phyloP scores from a whole-genome alignment of 2,113 vertebrate species.

The Conger conger region DNA sequence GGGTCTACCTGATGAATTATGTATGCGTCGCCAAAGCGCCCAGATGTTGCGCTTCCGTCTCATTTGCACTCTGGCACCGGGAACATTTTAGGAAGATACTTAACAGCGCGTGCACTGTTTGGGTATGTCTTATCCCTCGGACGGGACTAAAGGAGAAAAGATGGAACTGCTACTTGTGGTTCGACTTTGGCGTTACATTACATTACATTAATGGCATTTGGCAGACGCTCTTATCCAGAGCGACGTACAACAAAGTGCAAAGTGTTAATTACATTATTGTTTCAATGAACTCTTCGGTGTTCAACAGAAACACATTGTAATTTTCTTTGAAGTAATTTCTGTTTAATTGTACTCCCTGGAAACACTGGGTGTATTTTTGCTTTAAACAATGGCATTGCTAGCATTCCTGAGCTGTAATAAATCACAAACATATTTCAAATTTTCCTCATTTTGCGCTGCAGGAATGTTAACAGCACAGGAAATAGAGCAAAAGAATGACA shows the following conservation, averaged over 20 bases:
- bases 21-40: slow-evolving; percentile 50
- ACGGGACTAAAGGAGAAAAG: not conserved
- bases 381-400: not conserved
- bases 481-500: not conserved
- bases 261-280: not conserved
- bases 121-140: not conserved
- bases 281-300: not conserved
- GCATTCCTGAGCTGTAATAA: not conserved
- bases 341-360: not conserved
- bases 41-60: slow-evolving; percentile 51
- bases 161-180: not conserved
- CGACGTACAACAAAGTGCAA: too few species aligned
- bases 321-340: not conserved
- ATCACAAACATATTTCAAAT: not conserved
- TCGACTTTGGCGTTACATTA: not conserved
- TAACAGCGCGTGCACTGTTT: not conserved
- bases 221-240: too few species aligned
- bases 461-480: not conserved
- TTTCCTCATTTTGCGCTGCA: not conserved
- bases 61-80: slow-evolving; percentile 28
- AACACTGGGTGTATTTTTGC: not conserved
- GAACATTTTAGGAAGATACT: not conserved
- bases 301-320: not conserved
- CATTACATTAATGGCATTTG: too few species aligned
- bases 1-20: slow-evolving; percentile 55